phyloP scores from a whole-genome alignment of 2,797 vertebrate genomes.

The Falco biarmicus region DNA sequence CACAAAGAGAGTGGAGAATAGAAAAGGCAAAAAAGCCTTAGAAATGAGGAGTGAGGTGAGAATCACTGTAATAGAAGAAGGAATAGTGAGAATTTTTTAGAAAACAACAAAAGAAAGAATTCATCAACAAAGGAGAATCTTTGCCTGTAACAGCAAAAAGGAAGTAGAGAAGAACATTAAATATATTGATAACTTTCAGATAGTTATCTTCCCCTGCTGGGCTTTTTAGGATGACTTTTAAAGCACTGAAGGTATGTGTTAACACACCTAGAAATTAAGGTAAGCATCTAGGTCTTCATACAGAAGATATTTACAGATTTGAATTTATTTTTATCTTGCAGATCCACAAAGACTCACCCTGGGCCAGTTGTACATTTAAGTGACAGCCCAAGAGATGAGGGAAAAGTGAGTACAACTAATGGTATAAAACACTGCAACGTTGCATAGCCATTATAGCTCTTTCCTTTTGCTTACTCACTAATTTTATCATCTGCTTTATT shows the following conservation, averaged over 20 bases:
- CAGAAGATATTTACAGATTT: constrained; percentile 18
- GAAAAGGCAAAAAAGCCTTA: background rate
- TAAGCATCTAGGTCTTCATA: background rate
- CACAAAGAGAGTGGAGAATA: background rate
- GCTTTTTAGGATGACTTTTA: background rate
- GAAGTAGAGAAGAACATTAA: background rate
- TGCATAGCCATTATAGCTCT: background rate
- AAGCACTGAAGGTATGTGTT: background rate
- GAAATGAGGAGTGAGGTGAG: background rate
- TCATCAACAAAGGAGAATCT: background rate
- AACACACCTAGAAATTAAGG: background rate
- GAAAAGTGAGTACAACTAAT: constrained; percentile 87
- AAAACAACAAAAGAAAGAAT: background rate
- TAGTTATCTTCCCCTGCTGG: background rate
- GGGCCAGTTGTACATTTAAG: constrained; percentile 98
- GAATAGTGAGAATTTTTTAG: background rate
- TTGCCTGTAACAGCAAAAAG: background rate
- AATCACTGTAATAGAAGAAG: background rate
- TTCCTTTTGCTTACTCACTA: background rate
- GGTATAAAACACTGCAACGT: background rate
- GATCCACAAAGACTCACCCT: constrained; percentile 97
- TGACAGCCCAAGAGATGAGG: constrained; percentile 97
- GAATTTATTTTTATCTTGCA: constrained; percentile 75
- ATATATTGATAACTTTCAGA: background rate
- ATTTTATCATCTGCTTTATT: background rate